Evolutionary conservation across 2,113 vertebrate species (phyloP), one percentile per base, ranked within the genome.

Genomic region (Clarias gariepinus): DNA sequence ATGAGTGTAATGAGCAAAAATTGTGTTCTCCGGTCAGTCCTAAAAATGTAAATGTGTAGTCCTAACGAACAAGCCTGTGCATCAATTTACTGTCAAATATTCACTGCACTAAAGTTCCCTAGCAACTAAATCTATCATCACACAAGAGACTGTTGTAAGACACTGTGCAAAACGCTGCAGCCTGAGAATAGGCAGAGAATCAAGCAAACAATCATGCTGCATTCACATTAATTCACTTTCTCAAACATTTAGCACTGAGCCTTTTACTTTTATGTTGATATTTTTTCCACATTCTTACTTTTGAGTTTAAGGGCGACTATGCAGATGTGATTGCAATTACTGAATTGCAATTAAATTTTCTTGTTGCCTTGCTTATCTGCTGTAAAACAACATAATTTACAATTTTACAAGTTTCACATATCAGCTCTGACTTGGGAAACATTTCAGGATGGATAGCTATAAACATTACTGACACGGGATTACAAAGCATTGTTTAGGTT

Each of bases 81-180:
- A 33, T 28, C 36, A 60, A 60, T 36, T 80, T 33, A 80, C 55
- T 60, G 57, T 61, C 18, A 81, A 80, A 36, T 81, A 11, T 12
- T 81, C 78, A 60, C 78, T 60, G 57, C 33, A 57, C 57, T 60
- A 79, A 18, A 36, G 78, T 81, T 81, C 9, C 78, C 78, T 61
- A 80, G 55, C 33, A 81, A 81, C 78, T 81, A 61, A 33, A 74
- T 74, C 33, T 23, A 25, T 74, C 71, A 1, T 71, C 68, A 71
- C 68, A 23, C 3, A 71, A 16, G 10, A 23, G 78, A 60, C 78
- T 81, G n/a, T 55, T 79, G 28, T 18, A 79, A 79, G n/a, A 55
- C 77, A 58, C 77, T 61, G 55, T 81, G 55, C 53, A 57, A 7
- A 71, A 71, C 10, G 0, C 68, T 71, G 16, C 68, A 71, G 68